Base-by-base conservation (phyloP, 1,140 invertebrate species). In the Sycophaga agraensis region DNA sequence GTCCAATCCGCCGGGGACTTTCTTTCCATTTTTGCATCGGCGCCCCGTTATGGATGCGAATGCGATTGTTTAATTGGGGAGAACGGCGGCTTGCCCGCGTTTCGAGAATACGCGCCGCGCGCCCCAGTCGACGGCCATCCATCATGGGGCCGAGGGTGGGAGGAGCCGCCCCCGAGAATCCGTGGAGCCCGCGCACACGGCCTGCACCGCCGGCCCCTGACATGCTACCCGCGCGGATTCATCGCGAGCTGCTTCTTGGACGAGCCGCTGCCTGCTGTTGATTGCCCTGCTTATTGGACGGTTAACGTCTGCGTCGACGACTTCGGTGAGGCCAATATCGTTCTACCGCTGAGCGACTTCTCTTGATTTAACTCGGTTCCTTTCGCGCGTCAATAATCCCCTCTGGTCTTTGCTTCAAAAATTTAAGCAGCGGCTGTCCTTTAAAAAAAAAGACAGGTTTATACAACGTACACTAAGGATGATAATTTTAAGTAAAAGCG, bases 61-160 rank as follows among this genome's bases (percentile, higher is more conserved):
- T 73, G 67, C 69, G 70, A 76, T 73, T 71, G 73, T 74, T 76
- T 76, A 74, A 76, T 76, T 76, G 70, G 66, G 19, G 65, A 66
- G 72, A 68, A 14, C 65, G 66, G 68, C 68, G 59, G 39, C 24
- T 8, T 2, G n/a, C 22, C 16, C 31, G 40, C 58, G 28, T 7
- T 19, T 48, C 31, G 14, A 45, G 12, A 2, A 35, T 35, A 35
- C 31, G 34, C 12, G 56, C 31, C 31, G 21, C 37, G 67, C 58
- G 64, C 45, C 57, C 54, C 61, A 67, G 64, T n/a, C 24, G 37
- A 31, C 53, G 26, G 56, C 67, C 65, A 75, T 75, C 72, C 72
- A 75, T 75, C 72, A 75, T 58, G 58, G 55, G 62, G 55, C 53
- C 66, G 57, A 57, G 28, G 28, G 11, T 6, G 28, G 28, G 28